Base-by-base conservation (phyloP, 2,113 vertebrate species). In the Progne subis region DNA sequence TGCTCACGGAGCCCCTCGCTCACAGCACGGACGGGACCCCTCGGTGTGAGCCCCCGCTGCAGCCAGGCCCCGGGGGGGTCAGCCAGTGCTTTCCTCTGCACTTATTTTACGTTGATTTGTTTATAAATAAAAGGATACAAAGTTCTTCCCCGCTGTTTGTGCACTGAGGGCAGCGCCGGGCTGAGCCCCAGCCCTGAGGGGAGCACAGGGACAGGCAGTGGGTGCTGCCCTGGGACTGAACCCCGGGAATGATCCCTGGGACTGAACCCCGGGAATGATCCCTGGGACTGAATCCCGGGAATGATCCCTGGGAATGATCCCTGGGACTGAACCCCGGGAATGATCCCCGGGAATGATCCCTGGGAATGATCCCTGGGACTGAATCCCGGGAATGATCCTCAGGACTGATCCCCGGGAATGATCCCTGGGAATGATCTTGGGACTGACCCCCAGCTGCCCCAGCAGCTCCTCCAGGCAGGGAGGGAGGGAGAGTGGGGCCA, bases 41-140 rank as follows among this genome's bases (percentile, higher is more conserved):
- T n/a, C 1, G 2, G 14, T 23, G 26, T 14, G 24, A 23, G 24
- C 46, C 2, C 82, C 60, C 2, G 4, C 80, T 65, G 75, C 92
- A 89, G 84, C 46, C 88, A 46, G 87, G 92, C 90, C 96, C 97
- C 86, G 34, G 52, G 11, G 24, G 93, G 86, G 19, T n/a, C 95
- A 95, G 94, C 85, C 94, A 37, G 81, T 9, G 92, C 96, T 96
- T 90, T 92, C 90, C 91, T 96, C 96, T 90, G 96, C 96, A 98
- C 97, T 97, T 96, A 86, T 89, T 98, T 97, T 98, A 96, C 80
- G 15, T 97, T 85, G 12, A 85, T 88, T 94, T 97, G 97, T 98
- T 98, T 98, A 95, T 98, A 98, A 98, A 98, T 97, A 97, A 97
- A 97, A 91, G 80, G 84, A 83, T 85, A 64, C 57, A 24, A 8